phyloP scores from a whole-genome alignment of 2,888 invertebrate species.

The Uloborus plumipes region DNA sequence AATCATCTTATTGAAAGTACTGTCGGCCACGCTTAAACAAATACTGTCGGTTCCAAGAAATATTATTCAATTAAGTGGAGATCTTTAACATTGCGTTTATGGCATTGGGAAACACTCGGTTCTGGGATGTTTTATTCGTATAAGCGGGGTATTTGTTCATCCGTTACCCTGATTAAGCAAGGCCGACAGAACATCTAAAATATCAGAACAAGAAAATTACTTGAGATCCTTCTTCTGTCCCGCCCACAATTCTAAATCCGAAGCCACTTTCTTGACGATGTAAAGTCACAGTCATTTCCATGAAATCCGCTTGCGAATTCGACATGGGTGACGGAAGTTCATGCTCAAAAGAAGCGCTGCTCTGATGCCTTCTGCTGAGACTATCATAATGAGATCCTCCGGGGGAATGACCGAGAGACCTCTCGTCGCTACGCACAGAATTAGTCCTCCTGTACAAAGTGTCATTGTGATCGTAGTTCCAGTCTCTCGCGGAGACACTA shows the following conservation, averaged over 20 bases:
- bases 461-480: slow-evolving; percentile 24
- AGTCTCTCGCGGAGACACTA: slow-evolving; percentile 20
- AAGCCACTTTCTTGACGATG: slow-evolving; percentile 89
- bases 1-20: too few relatives aligned
- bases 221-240: slow-evolving; percentile 96
- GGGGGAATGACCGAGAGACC: slow-evolving; percentile 39
- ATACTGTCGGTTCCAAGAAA: too few relatives aligned
- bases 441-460: slow-evolving; percentile 28
- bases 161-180: too few relatives aligned
- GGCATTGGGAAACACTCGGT: too few relatives aligned
- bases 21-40: too few relatives aligned
- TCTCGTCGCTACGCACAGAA: slow-evolving; percentile 39
- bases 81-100: too few relatives aligned
- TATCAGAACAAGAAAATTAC: slow-evolving; percentile 33
- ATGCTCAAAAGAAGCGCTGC: slow-evolving; percentile 77
- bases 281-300: slow-evolving; percentile 84
- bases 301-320: slow-evolving; percentile 67
- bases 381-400: slow-evolving; percentile 65
- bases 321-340: slow-evolving; percentile 73
- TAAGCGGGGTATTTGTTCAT: too few relatives aligned
- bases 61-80: too few relatives aligned
- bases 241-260: slow-evolving; percentile 98
- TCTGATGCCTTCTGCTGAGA: slow-evolving; percentile 74
- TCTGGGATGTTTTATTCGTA: too few relatives aligned
- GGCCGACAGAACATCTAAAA: too few relatives aligned